Evolutionary conservation across 1,140 invertebrate species (phyloP), one percentile per base, ranked within the genome.

Genomic region (Drosophila arizonae): DNA sequence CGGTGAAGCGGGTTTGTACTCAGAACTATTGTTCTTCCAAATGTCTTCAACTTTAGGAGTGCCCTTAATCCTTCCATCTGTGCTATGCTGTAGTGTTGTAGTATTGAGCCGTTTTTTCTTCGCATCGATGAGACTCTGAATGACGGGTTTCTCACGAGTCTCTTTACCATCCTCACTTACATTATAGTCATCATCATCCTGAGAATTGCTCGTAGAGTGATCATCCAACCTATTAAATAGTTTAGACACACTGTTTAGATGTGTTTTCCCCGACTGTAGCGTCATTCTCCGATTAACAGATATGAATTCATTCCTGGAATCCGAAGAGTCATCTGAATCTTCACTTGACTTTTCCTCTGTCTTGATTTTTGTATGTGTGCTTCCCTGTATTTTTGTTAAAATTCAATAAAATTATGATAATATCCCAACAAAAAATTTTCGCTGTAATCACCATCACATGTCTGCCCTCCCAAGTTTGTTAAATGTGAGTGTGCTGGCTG

Each of bases 241-340:
- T 15, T 90, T 79, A 10, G 89, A 85, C 0, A 91, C 73, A 41
- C 74, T 87, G 36, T 65, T 70, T 2, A 81, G 6, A 39, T 75
- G 70, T 55, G 46, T 46, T 11, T 73, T 74, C 33, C 63, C 62
- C 6, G 66, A 61, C 15, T 46, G 9, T 9, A 41, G 21, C 46
- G 66, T n/a, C 50, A 75, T 76, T 6, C 57, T 33, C 1, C 74
- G 33, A 36, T 63, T 82, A 6, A 68, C 54, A 9, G 86, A 68
- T 15, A 78, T 85, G 0, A 81, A 77, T 26, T 88, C 80, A 45
- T 69, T 79, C 41, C 62, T 78, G 0, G 86, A 90, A 57, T 91
- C 90, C 8, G 82, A 91, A 36, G 86, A 90, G 48, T 90, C 81
- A 63, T 91, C 90, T 33, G 90, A 88, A 26, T 88, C 84, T 54